A percentile compares a stretch with the other conserved stretches of the same genome.
Evolutionary conservation across 2,797 vertebrate genomes (phyloP).

Genomic region (Gallirallus australis): DNA sequence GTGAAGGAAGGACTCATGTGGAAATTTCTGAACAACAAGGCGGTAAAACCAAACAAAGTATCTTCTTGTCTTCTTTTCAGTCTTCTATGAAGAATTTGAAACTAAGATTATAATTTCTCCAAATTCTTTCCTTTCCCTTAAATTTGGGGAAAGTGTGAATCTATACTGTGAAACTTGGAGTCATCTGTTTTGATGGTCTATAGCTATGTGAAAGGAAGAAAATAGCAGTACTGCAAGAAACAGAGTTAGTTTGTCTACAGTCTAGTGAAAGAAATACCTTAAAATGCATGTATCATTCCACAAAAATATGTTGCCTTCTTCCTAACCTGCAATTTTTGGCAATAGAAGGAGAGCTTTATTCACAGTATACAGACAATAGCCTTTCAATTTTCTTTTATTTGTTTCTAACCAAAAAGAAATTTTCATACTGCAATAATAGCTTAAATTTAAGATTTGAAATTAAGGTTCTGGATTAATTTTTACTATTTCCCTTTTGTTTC

Average conservation of each 20-base stretch:
- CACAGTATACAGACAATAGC: rapidly evolving
- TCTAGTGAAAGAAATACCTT: background rate
- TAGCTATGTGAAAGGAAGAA: background rate
- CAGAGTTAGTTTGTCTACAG: background rate
- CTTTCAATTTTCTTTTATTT: background rate
- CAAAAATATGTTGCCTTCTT: background rate
- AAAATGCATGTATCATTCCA: background rate
- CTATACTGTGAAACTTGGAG: background rate
- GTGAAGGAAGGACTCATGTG: background rate
- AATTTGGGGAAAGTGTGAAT: background rate
- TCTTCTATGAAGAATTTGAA: background rate
- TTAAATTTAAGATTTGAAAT: background rate
- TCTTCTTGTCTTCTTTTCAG: background rate
- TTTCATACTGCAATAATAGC: background rate
- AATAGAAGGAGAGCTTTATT: background rate
- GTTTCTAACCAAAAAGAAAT: background rate
- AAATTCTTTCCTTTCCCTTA: background rate
- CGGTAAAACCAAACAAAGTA: background rate
- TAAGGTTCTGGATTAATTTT: background rate
- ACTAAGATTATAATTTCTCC: background rate
- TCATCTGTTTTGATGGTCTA: background rate
- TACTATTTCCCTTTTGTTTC: background rate
- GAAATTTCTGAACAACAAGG: background rate
- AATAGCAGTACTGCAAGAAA: background rate
- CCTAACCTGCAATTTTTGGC: background rate